These are phyloP conservation scores for Lithosia quadra DNA, from an alignment of 2,888 invertebrate genomes.

Conservation along the genomic window DNA sequence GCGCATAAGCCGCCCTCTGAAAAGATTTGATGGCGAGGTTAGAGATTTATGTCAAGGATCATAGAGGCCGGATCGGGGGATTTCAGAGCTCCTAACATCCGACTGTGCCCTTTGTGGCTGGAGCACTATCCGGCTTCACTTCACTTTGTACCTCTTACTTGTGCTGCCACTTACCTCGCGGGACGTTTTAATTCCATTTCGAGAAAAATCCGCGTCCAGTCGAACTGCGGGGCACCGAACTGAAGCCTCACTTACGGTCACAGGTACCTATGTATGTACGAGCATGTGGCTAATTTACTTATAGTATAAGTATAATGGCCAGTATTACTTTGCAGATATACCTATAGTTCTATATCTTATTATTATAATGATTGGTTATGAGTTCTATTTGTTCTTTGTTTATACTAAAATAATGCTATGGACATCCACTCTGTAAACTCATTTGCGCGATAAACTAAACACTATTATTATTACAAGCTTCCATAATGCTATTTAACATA, in stretches of 20 bases:
- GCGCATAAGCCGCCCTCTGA: conserved; percentile 81
- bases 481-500: no score
- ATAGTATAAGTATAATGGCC: neutral
- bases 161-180: conserved; percentile 81
- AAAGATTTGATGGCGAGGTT: conserved; percentile 86
- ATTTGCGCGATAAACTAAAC: no score
- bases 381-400: neutral
- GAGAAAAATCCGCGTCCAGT: conserved; percentile 70
- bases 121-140: conserved; percentile 84
- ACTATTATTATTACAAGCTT: no score
- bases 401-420: no score
- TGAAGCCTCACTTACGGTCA: conserved; percentile 27
- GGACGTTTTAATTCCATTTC: conserved; percentile 85
- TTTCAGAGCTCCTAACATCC: conserved; percentile 83
- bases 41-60: conserved; percentile 87
- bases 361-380: no score
- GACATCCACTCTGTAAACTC: no score
- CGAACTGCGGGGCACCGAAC: conserved; percentile 38
- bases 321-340: no score
- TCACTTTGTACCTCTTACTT: conserved; percentile 82
- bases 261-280: neutral
- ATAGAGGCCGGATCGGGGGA: conserved; percentile 84
- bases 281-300: neutral
- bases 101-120: conserved; percentile 85
- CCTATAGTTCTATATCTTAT: neutral